These are phyloP conservation scores for Drosophila quadrilineata DNA, from an alignment of 1,140 invertebrate species.

Conservation along the genomic window DNA sequence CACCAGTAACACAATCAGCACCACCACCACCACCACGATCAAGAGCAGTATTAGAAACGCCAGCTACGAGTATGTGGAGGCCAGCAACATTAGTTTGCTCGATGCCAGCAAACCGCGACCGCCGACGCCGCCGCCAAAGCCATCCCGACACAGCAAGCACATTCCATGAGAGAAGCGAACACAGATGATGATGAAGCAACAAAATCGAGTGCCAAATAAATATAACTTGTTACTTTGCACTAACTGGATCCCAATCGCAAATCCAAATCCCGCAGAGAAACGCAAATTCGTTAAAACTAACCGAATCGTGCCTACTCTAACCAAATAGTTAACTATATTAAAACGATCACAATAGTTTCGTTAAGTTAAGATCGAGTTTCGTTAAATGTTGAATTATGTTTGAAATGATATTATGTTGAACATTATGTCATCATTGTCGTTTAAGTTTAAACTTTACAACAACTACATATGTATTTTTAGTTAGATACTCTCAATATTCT, in stretches of 20 bases:
- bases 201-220: slow-evolving; percentile 52
- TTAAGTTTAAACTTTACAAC: slow-evolving; percentile 18
- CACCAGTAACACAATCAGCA: slow-evolving; percentile 48
- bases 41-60: slow-evolving; percentile 77
- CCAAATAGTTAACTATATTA: slow-evolving; percentile 60
- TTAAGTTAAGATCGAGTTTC: slow-evolving; percentile 18
- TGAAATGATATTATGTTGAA: slow-evolving; percentile 77
- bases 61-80: slow-evolving; percentile 77
- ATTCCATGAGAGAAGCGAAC: slow-evolving; percentile 66
- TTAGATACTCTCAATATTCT: neutral
- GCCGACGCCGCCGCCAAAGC: slow-evolving; percentile 84
- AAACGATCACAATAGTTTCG: slow-evolving; percentile 43
- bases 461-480: slow-evolving; percentile 12
- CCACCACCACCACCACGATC: slow-evolving; percentile 47
- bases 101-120: slow-evolving; percentile 80
- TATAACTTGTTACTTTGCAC: slow-evolving; percentile 25
- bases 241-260: neutral
- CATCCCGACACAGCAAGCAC: slow-evolving; percentile 82
- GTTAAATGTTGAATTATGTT: slow-evolving; percentile 62
- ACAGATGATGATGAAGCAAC: neutral
- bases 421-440: slow-evolving; percentile 68
- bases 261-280: slow-evolving; percentile 4
- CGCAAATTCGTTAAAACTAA: slow-evolving; percentile 55
- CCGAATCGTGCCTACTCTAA: too few relatives aligned
- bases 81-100: slow-evolving; percentile 59